Base-by-base conservation (phyloP, 2,888 invertebrate genomes). In the Gari tellinella region DNA sequence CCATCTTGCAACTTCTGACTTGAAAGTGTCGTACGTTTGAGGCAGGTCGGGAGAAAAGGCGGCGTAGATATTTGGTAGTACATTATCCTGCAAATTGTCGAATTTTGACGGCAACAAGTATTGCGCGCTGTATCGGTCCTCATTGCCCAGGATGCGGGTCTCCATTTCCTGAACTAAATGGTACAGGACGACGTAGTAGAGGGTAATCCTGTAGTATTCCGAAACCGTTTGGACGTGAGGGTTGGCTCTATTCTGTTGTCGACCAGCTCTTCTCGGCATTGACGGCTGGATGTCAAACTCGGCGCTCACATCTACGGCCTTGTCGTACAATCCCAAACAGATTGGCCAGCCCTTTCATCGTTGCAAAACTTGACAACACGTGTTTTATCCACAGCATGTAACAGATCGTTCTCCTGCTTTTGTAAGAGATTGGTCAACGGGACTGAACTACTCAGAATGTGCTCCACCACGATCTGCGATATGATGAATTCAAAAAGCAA, bases 311-410 rank as follows among this genome's bases (percentile, higher is more conserved):
- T 31, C 49, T 23, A 49, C 38, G 25, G 61, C 61, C 21, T 38
- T 48, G 15, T 55, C 31, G 45, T 31, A 70, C 8, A 73, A 25
- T 67, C 51, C 58, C 64, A 73, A 15, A 73, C 58, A 12, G 43
- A 43, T 8, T 43, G 43, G 48, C 19, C 48, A 48, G 3, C 21
- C 21, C 48, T 48, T 19, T 45, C 45, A 15, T 45, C 45, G 19
- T 45, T 48, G 48, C 48, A 48, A 3, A 48, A 48, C 48, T 48
- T 48, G 21, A 45, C 45, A 40, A 8, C 8, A 17, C 43, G 19
- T 43, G 43, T 43, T 43, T 43, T 19, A 43, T 43, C 43, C n/a
- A 43, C 43, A 43, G 19, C 43, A 14, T 43, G 43, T 19, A 43
- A 19, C n/a, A 43, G 15, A 43, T 43, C 5, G 14, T 43, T 17